These are phyloP conservation scores for Drosophila baimaii DNA, from an alignment of 1,140 invertebrate species.

Conservation along the genomic window DNA sequence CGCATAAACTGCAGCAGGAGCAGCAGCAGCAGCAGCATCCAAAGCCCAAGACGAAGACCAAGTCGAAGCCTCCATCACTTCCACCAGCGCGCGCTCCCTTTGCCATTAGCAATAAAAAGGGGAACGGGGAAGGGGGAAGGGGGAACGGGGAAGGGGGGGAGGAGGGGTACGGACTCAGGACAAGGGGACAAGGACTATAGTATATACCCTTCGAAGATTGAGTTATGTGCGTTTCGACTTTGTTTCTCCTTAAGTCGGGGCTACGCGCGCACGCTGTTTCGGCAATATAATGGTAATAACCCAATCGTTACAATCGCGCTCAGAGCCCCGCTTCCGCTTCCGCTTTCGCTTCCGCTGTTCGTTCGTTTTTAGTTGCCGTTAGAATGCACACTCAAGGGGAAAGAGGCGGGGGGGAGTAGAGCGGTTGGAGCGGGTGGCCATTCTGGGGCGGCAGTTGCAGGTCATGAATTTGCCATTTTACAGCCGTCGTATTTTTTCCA, in stretches of 20 bases:
- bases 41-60: too few relatives aligned
- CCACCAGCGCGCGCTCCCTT: too few relatives aligned
- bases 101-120: slow-evolving; percentile 79
- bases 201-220: slow-evolving; percentile 75
- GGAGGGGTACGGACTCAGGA: background rate
- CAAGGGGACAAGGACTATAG: background rate
- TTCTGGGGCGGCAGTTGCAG: slow-evolving; percentile 72
- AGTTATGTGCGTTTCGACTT: slow-evolving; percentile 84
- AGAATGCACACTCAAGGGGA: slow-evolving; percentile 65
- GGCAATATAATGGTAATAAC: slow-evolving; percentile 84
- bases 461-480: slow-evolving; percentile 84
- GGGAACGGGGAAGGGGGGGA: slow-evolving; percentile 33
- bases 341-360: slow-evolving; percentile 14
- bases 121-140: slow-evolving; percentile 23
- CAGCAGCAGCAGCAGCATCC: too few relatives aligned
- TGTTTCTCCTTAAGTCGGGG: too few relatives aligned
- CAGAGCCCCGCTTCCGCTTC: slow-evolving; percentile 2
- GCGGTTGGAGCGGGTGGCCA: background rate
- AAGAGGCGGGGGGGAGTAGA: background rate
- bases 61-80: slow-evolving; percentile 4
- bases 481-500: slow-evolving; percentile 83
- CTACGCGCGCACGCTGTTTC: slow-evolving; percentile 71
- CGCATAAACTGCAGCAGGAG: slow-evolving; percentile 74
- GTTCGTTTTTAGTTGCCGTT: slow-evolving; percentile 78
- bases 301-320: slow-evolving; percentile 81